Base-by-base conservation (phyloP, 2,888 invertebrate genomes). In the Platycheirus albimanus region DNA sequence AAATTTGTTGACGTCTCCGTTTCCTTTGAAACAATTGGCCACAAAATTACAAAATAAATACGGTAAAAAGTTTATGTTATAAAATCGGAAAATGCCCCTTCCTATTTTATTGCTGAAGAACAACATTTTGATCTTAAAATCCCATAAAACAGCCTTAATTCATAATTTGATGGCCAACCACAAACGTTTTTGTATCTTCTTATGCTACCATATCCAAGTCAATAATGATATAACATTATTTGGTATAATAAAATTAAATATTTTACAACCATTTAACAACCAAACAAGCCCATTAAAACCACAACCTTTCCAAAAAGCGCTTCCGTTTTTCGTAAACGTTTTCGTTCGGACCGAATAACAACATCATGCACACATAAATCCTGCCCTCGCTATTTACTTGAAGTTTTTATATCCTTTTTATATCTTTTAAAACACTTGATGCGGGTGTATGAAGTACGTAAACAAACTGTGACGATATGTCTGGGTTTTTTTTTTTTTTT, bases 351-450 rank as follows among this genome's bases (percentile, higher is more conserved):
- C 83, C 83, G 67, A 83, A 67, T 69, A 67, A 51, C 49, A 78
- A 20, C 63, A 72, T 33, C 67, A 52, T 58, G 64, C 69, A 38
- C 69, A 41, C 78, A 74, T 83, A 78, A 83, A 83, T 83, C 69
- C 83, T 56, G 72, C 71, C 64, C 63, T 72, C 67, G 28, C 28
- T 71, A 41, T 61, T 77, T 24, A 51, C 72, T 81, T 78, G 77
- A 79, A 74, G 78, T 69, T 84, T 79, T 84, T 84, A 84, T 84
- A 84, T 79, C 84, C 79, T 84, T 84, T 84, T 84, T 84, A 84
- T 84, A 61, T 84, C 79, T 84, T 75, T 84, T 84, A 79, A 84
- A 84, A 79, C 79, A 84, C 84, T 79, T 79, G 74, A 84, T 84
- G 79, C 70, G 83, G 64, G 67, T 77, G 72, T 45, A 45, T 24